Conservation (phyloP, 2,113 vertebrate genomes). For the Carassius auratus region DNA sequence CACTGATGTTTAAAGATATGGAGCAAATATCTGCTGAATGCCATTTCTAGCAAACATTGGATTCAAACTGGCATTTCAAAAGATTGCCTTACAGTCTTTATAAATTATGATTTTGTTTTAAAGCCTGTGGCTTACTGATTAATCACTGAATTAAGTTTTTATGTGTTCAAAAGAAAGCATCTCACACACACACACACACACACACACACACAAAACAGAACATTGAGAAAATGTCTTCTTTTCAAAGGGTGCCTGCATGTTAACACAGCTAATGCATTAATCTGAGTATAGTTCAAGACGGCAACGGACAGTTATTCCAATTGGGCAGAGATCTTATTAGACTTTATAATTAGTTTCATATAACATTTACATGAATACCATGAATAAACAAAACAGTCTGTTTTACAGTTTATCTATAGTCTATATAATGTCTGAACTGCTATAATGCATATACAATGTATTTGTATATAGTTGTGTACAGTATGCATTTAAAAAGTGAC, state of each 20-base stretch:
- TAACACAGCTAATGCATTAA: background rate
- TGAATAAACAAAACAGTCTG: background rate
- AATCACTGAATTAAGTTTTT: constrained; percentile 14
- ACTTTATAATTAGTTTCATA: constrained; percentile 5
- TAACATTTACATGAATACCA: background rate
- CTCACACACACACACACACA: no score
- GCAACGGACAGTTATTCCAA: background rate
- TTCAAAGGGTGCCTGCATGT: background rate
- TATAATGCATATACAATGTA: background rate
- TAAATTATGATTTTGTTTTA: background rate
- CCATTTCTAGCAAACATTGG: background rate
- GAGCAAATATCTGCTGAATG: background rate
- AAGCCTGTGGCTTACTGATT: background rate
- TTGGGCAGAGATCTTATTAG: background rate
- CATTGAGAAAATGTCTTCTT: background rate
- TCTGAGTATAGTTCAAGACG: background rate
- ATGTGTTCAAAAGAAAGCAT: constrained; percentile 24
- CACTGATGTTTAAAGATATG: background rate
- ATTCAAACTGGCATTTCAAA: background rate
- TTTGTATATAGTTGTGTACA: background rate
- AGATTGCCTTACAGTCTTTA: background rate
- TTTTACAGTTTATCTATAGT: background rate
- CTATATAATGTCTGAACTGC: background rate
- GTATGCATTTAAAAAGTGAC: background rate
- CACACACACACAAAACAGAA: no score